Evolutionary conservation across 2,888 invertebrate species (phyloP).

Genomic region (Stenurella melanura): DNA sequence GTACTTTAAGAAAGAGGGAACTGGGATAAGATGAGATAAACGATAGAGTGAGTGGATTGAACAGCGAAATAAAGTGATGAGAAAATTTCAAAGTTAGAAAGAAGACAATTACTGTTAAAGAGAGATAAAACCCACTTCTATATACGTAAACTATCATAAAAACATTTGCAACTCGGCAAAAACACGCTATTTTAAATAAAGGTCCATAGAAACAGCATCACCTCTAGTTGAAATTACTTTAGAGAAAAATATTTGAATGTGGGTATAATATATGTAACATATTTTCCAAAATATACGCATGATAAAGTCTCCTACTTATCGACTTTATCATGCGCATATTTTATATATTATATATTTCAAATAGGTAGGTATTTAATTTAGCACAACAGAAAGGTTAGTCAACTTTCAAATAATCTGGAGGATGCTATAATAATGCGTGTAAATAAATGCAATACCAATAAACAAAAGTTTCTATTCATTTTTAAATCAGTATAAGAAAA

Average conservation of each 20-base stretch:
- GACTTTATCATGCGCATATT: too few species aligned
- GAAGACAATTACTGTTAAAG: slow-evolving; percentile 68
- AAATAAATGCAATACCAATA: too few species aligned
- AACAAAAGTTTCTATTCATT: too few species aligned
- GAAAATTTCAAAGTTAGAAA: slow-evolving; percentile 69
- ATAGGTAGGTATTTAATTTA: too few species aligned
- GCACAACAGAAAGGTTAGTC: too few species aligned
- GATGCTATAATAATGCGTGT: too few species aligned
- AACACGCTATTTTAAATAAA: slow-evolving; percentile 33
- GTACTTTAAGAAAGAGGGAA: slow-evolving; percentile 68
- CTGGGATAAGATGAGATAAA: slow-evolving; percentile 70
- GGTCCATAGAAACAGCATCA: neutral
- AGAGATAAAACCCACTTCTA: slow-evolving; percentile 61
- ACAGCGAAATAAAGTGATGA: slow-evolving; percentile 71
- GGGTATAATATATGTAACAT: neutral
- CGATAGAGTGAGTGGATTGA: slow-evolving; percentile 71
- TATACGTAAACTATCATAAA: slow-evolving; percentile 53
- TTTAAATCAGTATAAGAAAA: too few species aligned
- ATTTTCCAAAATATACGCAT: too few species aligned
- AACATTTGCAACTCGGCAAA: slow-evolving; percentile 52
- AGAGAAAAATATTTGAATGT: neutral
- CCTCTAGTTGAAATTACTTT: neutral
- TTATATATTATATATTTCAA: neutral
- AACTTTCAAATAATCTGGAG: too few species aligned
- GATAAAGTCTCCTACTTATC: too few species aligned